phyloP scores from a whole-genome alignment of 2,888 invertebrate genomes.

The Helleia helle region DNA sequence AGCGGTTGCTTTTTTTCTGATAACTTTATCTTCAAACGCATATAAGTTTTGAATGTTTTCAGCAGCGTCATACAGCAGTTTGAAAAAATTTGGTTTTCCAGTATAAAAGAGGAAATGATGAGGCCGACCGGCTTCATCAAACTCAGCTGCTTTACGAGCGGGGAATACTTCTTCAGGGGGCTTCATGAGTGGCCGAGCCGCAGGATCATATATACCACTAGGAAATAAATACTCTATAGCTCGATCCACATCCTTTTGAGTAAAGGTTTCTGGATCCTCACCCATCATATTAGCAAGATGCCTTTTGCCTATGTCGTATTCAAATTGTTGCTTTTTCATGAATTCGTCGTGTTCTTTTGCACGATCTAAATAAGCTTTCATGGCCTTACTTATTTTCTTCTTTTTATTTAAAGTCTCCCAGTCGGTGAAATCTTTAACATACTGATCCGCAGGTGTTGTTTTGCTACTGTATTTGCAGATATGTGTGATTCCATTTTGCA shows the following conservation, averaged over 20 bases:
- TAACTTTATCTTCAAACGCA: constrained; percentile 80
- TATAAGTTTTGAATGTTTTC: constrained; percentile 79
- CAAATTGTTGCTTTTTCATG: constrained; percentile 83
- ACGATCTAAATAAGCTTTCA: constrained; percentile 90
- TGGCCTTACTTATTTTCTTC: constrained; percentile 87
- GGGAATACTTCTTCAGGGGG: constrained; percentile 92
- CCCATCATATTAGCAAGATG: constrained; percentile 99
- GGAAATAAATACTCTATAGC: constrained; percentile 97
- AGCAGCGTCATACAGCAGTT: constrained; percentile 85
- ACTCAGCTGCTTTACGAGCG: constrained; percentile 88
- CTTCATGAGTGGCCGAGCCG: constrained; percentile 91
- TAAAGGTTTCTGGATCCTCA: constrained; percentile 89
- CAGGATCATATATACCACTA: constrained; percentile 89
- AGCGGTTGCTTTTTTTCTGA: constrained; percentile 74
- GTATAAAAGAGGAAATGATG: constrained; percentile 95
- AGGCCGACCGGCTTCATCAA: constrained; percentile 92
- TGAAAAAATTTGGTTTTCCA: constrained; percentile 87
- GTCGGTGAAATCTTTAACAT: constrained; percentile 42
- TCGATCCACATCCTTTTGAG: constrained; percentile 88
- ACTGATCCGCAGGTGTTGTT: constrained; percentile 27
- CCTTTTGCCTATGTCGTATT: constrained; percentile 93
- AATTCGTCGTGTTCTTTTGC: constrained; percentile 87
- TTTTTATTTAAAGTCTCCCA: constrained; percentile 64
- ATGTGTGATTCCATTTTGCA: constrained; percentile 29
- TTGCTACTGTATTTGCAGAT: constrained; percentile 35